Evolutionary conservation across 2,797 vertebrate species (phyloP), one percentile per base, ranked within the genome.

Genomic region (Apogon talboti): DNA sequence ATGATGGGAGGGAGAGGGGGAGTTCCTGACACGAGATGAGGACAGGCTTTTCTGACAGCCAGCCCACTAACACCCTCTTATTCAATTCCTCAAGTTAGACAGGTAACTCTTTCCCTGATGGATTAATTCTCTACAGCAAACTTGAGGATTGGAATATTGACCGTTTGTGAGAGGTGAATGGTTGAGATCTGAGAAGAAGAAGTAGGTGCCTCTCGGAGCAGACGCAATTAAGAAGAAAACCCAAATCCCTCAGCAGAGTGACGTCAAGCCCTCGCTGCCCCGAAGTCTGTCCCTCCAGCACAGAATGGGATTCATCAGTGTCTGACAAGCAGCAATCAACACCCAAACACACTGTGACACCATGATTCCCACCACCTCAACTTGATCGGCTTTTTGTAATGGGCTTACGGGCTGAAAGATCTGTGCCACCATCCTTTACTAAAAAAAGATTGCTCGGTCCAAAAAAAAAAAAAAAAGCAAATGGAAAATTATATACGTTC

Each of bases 321-420:
- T 47, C 24, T 42, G 63, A 82, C 83, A 63, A 30, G 69, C 66
- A 74, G 53, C 71, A 79, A 81, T 83, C 78, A 78, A 78, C 74
- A 72, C 44, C 80, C 52, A 63, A 71, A 66, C 67, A 76, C 56
- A 55, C 64, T 14, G 52, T 14, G 21, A 15, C 33, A 71, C 64
- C 24, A 13, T 11, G 33, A 78, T 70, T 16, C 13, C 75, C 54
- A 54, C 67, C 62, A 52, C 35, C 66, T 67, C 30, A 59, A 63
- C 64, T 54, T 67, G 50, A 84, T 82, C 71, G 12, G 42, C 64
- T 78, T 81, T 78, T 43, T 60, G 42, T 69, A 61, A 78, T 53
- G 54, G 49, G 71, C 57, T 79, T 75, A 76, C 43, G 5, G 65
- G 42, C 63, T 59, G 24, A 71, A 66, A 41, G 50, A 65, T 72